Evolutionary conservation across 2,113 vertebrate genomes (phyloP).

Genomic region (Nansenia antarctica): DNA sequence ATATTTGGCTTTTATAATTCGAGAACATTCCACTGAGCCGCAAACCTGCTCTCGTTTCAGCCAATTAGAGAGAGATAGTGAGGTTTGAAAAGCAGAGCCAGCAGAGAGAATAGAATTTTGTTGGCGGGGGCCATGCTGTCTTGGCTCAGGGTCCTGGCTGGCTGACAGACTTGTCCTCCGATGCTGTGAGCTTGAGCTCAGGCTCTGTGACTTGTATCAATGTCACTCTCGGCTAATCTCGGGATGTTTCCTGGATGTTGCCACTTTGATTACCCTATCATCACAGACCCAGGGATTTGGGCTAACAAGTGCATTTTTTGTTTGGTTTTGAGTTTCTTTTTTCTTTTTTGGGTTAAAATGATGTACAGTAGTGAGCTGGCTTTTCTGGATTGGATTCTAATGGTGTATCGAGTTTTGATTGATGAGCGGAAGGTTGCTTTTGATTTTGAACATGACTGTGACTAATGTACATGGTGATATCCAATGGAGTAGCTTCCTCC

Average conservation of each 20-base stretch:
- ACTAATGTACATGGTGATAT: not conserved
- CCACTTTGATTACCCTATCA: constrained; percentile 55
- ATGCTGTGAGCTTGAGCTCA: constrained; percentile 26
- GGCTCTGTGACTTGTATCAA: constrained; percentile 44
- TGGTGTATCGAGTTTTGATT: not conserved
- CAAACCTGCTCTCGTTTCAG: constrained; percentile 65
- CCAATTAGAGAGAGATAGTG: constrained; percentile 71
- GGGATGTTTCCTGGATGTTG: constrained; percentile 57
- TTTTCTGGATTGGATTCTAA: not conserved
- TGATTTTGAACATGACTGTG: not conserved
- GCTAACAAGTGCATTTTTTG: constrained; percentile 63
- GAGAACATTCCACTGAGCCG: constrained; percentile 50
- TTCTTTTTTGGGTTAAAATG: not conserved
- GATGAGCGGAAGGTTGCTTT: not conserved
- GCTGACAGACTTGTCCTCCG: constrained; percentile 49
- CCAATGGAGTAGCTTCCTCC: no score
- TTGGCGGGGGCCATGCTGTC: constrained; percentile 42
- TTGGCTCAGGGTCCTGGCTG: constrained; percentile 51
- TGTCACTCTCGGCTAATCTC: constrained; percentile 67
- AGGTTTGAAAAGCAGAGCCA: constrained; percentile 64
- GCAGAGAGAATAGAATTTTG: constrained; percentile 55
- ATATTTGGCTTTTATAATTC: constrained; percentile 44
- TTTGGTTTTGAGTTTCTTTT: constrained; percentile 11
- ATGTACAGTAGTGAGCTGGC: not conserved
- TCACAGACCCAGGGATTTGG: constrained; percentile 48